Conservation (phyloP, 2,797 vertebrate genomes). For the Pangasius mekongensis region DNA sequence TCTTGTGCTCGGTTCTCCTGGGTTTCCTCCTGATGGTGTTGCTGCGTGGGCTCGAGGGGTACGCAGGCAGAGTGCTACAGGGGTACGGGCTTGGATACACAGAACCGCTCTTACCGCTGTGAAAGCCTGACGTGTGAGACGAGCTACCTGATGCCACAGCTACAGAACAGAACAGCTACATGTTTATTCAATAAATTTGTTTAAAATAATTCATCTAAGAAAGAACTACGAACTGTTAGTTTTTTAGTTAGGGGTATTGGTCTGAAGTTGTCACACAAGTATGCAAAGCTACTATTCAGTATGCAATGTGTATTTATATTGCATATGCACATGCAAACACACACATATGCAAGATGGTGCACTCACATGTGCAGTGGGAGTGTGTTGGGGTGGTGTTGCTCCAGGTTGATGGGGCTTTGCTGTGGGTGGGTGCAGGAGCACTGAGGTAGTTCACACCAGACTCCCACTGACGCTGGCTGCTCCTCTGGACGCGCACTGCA, state of each 20-base stretch:
- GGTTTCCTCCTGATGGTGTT: constrained; percentile 83
- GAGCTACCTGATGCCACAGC: constrained; percentile 88
- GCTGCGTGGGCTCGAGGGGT: constrained; percentile 87
- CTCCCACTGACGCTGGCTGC: constrained; percentile 90
- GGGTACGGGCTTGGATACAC: constrained; percentile 47
- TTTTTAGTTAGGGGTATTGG: neutral
- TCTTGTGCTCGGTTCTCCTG: constrained; percentile 91
- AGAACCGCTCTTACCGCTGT: constrained; percentile 78
- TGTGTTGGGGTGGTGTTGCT: constrained; percentile 81
- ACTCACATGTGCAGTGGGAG: constrained; percentile 60
- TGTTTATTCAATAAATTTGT: neutral
- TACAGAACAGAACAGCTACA: constrained; percentile 56
- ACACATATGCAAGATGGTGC: neutral
- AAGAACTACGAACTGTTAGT: constrained; percentile 26
- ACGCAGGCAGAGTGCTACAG: constrained; percentile 84
- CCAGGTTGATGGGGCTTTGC: constrained; percentile 85
- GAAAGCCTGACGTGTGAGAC: constrained; percentile 84
- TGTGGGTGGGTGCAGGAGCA: constrained; percentile 82
- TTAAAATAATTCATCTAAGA: neutral
- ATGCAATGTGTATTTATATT: neutral
- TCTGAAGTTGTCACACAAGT: neutral
- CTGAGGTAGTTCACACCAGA: constrained; percentile 86
- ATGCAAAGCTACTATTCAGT: neutral
- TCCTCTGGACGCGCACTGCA: constrained; percentile 93
- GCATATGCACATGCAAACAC: neutral